Conservation (phyloP, 2,797 vertebrate species). For the Channa striata region DNA sequence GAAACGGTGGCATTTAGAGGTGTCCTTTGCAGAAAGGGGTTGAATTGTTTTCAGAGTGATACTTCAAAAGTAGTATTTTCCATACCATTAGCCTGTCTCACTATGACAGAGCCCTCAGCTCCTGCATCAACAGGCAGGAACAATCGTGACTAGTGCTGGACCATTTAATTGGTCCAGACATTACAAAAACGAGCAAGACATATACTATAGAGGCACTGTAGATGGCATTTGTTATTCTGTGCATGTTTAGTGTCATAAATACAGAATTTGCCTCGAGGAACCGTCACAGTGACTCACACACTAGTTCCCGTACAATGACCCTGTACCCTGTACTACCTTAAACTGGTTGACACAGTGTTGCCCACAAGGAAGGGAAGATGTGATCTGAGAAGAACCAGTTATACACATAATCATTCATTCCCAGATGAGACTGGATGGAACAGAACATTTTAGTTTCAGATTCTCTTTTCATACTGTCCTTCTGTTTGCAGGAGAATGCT, state of each 20-base stretch:
- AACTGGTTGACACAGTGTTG: too few species aligned
- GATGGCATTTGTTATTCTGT: slow-evolving; percentile 57
- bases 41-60: slow-evolving; percentile 53
- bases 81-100: slow-evolving; percentile 69
- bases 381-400: too few species aligned
- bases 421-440: too few species aligned
- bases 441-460: too few species aligned
- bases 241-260: slow-evolving; percentile 21
- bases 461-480: too few species aligned
- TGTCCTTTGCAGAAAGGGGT: slow-evolving; percentile 57
- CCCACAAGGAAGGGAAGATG: too few species aligned
- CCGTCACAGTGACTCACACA: slow-evolving; percentile 8
- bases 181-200: slow-evolving; percentile 19
- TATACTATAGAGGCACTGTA: slow-evolving; percentile 5
- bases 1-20: slow-evolving; percentile 65
- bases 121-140: slow-evolving; percentile 6
- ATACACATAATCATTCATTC: too few species aligned
- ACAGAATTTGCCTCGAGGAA: slow-evolving; percentile 6
- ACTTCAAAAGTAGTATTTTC: slow-evolving; percentile 66
- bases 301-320: background rate
- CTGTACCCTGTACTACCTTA: too few species aligned
- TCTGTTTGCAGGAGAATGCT: too few species aligned
- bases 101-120: slow-evolving; percentile 8
- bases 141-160: slow-evolving; percentile 7
- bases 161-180: slow-evolving; percentile 10